A percentile compares a stretch with the other conserved stretches of the same genome.
Evolutionary conservation across 2,797 vertebrate species (phyloP).

Genomic region (Gymnothorax reevesii): DNA sequence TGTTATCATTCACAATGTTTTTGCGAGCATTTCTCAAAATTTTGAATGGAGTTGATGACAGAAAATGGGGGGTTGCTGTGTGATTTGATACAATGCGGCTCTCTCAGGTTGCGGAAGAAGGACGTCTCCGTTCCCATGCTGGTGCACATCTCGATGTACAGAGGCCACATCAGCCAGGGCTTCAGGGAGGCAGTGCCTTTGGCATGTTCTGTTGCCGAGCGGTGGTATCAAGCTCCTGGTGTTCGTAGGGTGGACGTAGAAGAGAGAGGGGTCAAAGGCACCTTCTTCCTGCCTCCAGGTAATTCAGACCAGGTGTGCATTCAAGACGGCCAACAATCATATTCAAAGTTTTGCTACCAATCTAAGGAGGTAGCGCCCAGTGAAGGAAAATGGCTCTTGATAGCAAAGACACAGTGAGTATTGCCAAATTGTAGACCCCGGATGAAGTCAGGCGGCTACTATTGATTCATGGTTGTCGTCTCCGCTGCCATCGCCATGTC

Average conservation of each 20-base stretch:
- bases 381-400: no score
- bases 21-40: no score
- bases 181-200: constrained; percentile 52
- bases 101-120: constrained; percentile 59
- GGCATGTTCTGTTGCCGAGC: constrained; percentile 53
- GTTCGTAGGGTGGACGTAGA: constrained; percentile 52
- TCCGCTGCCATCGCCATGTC: no score
- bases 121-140: constrained; percentile 55
- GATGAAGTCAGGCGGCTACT: no score
- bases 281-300: constrained; percentile 67
- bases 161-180: constrained; percentile 47
- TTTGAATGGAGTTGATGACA: no score
- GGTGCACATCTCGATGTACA: constrained; percentile 55
- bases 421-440: no score
- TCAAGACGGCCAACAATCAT: no score
- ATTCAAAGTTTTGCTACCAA: no score
- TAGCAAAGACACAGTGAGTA: no score
- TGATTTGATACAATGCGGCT: background rate
- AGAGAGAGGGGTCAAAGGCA: constrained; percentile 53
- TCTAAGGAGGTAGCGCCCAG: no score
- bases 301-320: background rate
- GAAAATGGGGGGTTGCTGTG: background rate
- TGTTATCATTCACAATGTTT: no score
- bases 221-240: constrained; percentile 67
- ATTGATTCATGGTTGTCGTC: no score